These are phyloP conservation scores for Euura saliciscinereae DNA, from an alignment of 1,140 invertebrate species.

Conservation along the genomic window DNA sequence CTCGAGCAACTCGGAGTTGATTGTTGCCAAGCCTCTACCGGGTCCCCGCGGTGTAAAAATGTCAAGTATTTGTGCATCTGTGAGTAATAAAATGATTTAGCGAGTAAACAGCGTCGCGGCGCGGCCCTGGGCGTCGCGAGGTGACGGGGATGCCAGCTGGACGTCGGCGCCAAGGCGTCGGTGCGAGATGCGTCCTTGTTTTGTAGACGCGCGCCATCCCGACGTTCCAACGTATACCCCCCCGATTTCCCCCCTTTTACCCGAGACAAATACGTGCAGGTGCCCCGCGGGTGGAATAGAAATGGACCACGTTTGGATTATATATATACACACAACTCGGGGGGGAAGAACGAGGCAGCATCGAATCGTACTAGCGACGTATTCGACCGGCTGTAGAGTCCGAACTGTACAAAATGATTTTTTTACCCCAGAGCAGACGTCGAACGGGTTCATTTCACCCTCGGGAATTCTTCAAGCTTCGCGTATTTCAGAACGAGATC, in stretches of 20 bases:
- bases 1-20: no score
- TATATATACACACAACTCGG: not conserved
- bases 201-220: conserved; percentile 24
- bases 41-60: not conserved
- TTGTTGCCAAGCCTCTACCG: no score
- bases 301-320: not conserved
- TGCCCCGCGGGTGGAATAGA: conserved; percentile 19
- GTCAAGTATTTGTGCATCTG: not conserved
- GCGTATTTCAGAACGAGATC: not conserved
- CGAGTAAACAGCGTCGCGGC: conserved; percentile 6
- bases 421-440: not conserved
- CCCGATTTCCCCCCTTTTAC: conserved; percentile 13
- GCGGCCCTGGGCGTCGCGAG: conserved; percentile 4
- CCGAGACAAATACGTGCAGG: conserved; percentile 19
- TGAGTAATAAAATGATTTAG: conserved; percentile 7
- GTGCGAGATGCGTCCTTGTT: conserved; percentile 24
- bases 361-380: not conserved
- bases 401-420: not conserved
- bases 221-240: conserved; percentile 35
- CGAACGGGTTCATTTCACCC: not conserved
- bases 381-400: not conserved
- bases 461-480: not conserved
- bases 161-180: conserved; percentile 20
- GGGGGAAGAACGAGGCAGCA: not conserved
- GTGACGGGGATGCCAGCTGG: conserved; percentile 13